Percentiles rank a stretch among this genome's conserved stretches.
Evolutionary conservation across 53 echinoderm and acorn worm genomes (phyloP).

Genomic region (Actinopyga echinites): DNA sequence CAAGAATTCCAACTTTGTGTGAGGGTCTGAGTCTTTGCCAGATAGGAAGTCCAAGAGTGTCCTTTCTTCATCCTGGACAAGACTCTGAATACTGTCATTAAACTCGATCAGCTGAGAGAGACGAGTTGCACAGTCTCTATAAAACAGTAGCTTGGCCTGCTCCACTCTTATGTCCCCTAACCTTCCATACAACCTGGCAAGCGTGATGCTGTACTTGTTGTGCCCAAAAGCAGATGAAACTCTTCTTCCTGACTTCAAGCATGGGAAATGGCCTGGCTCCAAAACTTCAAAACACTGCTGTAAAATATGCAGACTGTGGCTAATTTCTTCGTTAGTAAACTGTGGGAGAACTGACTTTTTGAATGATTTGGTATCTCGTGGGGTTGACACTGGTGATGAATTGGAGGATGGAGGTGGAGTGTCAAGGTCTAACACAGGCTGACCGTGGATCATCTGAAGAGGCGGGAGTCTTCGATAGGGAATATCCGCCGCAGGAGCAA

Average conservation of each 20-base stretch:
- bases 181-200: constrained; percentile 68
- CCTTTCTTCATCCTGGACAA: constrained; percentile 79
- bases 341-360: constrained; percentile 48
- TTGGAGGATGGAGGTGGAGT: constrained; percentile 86
- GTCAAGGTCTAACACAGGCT: constrained; percentile 88
- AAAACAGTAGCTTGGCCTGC: constrained; percentile 72
- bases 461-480: constrained; percentile 81
- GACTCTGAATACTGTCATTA: constrained; percentile 67
- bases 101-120: constrained; percentile 76
- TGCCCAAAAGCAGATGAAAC: constrained; percentile 87
- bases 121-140: constrained; percentile 76
- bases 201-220: constrained; percentile 91
- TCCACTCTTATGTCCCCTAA: constrained; percentile 67
- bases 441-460: constrained; percentile 84
- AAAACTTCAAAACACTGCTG: constrained; percentile 84
- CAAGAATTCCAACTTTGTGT: constrained; percentile 88
- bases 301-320: constrained; percentile 75
- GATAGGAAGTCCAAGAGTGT: constrained; percentile 67
- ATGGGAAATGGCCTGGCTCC: constrained; percentile 70
- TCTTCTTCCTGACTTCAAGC: constrained; percentile 67
- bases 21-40: constrained; percentile 59
- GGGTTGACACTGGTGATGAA: constrained; percentile 57
- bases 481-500: constrained; percentile 51
- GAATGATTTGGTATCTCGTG: constrained; percentile 29
- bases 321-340: constrained; percentile 84